Evolutionary conservation across 2,888 invertebrate species (phyloP), one percentile per base, ranked within the genome.

Genomic region (Acrobasis repandana): DNA sequence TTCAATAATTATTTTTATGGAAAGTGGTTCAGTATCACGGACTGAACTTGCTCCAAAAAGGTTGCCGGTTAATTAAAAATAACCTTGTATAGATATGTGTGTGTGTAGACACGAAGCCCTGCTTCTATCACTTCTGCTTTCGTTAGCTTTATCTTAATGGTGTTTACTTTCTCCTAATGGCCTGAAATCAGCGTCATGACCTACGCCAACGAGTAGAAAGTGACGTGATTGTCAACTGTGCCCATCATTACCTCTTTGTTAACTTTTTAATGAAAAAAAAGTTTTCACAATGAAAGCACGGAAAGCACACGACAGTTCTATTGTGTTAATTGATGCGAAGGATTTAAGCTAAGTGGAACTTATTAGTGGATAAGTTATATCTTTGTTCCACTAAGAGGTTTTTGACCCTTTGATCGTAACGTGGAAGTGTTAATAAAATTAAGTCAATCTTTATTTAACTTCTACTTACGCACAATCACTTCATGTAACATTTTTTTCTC

Each of bases 111-210:
- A 18, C 50, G 11, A 50, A 50, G 63, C 58, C 61, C 62, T 62
- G 58, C 43, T 43, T 69, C 61, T 61, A 54, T 62, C 63, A 71
- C 72, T 74, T 74, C 66, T 66, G 74, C 73, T 80, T 75, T 78
- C 74, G 72, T 76, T 74, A 70, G 65, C 67, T 61, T 83, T 82
- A 85, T 85, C 85, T 83, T 73, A 82, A 82, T 79, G 72, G 65
- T 71, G 70, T 72, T 75, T 69, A 77, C 80, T 82, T 79, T 81
- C 78, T 74, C 75, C 66, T 70, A 76, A 75, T 67, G 66, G 65
- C 66, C 73, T 74, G 75, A 78, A 74, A 64, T 61, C 75, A 52
- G 62, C 67, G 66, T 76, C 81, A 70, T 78, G 83, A 88, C 84
- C 86, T 85, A 80, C 74, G 76, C 67, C 73, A 80, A 80, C 71